A percentile compares a stretch with the other conserved stretches of the same genome.
Conservation (phyloP, 1,140 invertebrate species). For the Trachelipus rathkii region DNA sequence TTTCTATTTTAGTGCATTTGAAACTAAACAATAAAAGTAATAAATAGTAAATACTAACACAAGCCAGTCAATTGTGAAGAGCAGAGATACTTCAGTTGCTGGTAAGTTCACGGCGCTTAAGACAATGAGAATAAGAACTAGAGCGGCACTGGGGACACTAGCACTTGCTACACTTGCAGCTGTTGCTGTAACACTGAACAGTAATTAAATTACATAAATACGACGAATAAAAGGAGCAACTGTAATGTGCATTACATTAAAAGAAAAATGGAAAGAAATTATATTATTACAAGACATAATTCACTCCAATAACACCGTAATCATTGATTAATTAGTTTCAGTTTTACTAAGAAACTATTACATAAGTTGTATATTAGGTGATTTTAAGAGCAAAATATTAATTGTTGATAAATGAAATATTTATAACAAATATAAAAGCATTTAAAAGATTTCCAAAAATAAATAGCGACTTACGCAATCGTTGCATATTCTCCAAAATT, state of each 20-base stretch:
- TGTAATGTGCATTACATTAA: too few species aligned
- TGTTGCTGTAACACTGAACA: slow-evolving; percentile 74
- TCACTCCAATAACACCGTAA: too few species aligned
- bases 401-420: not conserved
- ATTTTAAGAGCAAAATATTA: too few species aligned
- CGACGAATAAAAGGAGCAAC: too few species aligned
- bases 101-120: slow-evolving; percentile 80
- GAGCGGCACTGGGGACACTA: slow-evolving; percentile 85
- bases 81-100: slow-evolving; percentile 71
- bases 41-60: slow-evolving; percentile 65
- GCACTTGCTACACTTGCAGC: slow-evolving; percentile 87
- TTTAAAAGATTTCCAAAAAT: too few species aligned
- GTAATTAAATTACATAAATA: not conserved
- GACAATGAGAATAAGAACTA: slow-evolving; percentile 78
- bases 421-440: not conserved
- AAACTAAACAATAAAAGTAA: too few species aligned
- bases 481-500: slow-evolving; percentile 73
- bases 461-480: slow-evolving; percentile 63
- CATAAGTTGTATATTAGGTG: too few species aligned
- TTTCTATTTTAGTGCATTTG: too few species aligned
- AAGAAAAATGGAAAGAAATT: too few species aligned
- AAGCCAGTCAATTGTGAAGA: slow-evolving; percentile 87
- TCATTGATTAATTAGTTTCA: too few species aligned
- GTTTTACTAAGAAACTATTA: too few species aligned
- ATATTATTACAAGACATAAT: too few species aligned